Conservation (phyloP, 2,797 vertebrate species). For the Manis crassicaudata region DNA sequence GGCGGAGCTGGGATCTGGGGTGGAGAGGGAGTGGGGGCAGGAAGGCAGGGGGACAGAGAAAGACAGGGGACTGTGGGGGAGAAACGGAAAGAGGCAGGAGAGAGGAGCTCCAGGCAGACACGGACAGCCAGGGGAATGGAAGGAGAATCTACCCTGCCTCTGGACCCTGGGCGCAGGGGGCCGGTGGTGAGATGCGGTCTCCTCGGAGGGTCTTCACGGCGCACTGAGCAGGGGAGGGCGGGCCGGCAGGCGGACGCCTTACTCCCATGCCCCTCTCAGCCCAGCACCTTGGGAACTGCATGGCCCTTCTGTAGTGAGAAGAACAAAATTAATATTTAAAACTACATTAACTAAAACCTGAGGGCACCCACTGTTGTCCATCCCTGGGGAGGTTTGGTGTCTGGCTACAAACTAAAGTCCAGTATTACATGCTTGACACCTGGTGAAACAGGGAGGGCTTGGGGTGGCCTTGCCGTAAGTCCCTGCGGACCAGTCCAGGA, state of each 20-base stretch:
- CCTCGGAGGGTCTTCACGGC: background rate
- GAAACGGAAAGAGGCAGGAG: background rate
- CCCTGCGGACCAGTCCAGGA: background rate
- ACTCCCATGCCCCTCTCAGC: background rate
- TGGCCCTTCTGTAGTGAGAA: background rate
- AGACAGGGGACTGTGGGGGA: background rate
- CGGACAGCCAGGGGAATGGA: accelerated
- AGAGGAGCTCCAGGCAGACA: background rate
- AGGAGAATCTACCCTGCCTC: accelerated
- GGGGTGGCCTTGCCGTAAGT: accelerated
- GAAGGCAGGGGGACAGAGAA: background rate
- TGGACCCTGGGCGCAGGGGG: accelerated
- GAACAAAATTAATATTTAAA: background rate
- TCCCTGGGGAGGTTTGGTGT: background rate
- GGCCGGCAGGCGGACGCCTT: background rate
- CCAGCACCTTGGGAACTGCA: background rate
- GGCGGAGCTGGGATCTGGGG: background rate
- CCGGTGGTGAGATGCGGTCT: background rate
- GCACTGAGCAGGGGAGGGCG: background rate
- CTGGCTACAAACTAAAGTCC: background rate
- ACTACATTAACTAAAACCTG: background rate
- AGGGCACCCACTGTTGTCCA: background rate
- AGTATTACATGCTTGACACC: background rate
- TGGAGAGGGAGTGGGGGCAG: background rate
- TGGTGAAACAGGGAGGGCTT: background rate